These are phyloP conservation scores for Tachina lurida DNA, from an alignment of 2,888 invertebrate species.

Conservation along the genomic window DNA sequence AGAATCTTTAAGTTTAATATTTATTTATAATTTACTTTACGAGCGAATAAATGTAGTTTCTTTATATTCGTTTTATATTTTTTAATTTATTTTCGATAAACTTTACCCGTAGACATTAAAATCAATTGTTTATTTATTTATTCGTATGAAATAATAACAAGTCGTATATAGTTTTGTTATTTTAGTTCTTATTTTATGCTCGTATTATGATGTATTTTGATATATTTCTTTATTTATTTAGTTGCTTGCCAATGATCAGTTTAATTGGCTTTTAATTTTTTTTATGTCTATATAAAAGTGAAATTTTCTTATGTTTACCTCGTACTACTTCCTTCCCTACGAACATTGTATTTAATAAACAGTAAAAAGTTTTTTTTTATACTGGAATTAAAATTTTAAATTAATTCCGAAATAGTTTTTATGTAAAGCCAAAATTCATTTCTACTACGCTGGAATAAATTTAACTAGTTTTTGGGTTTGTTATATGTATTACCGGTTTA, in stretches of 20 bases:
- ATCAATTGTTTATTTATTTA: conserved; percentile 30
- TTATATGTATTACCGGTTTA: too few species aligned
- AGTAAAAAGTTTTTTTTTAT: too few species aligned
- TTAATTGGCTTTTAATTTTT: conserved; percentile 21
- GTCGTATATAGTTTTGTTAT: conserved; percentile 9
- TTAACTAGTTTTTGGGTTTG: too few species aligned
- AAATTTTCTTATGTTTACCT: conserved; percentile 1
- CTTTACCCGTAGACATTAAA: conserved; percentile 23
- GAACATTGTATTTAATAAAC: not conserved
- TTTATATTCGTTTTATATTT: not conserved
- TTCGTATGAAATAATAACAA: not conserved
- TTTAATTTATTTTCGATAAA: conserved; percentile 16
- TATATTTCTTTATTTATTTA: too few species aligned
- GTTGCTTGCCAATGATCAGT: conserved; percentile 22
- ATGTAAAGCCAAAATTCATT: too few species aligned
- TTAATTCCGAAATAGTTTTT: too few species aligned
- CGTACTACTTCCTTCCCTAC: not conserved
- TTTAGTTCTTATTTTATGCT: conserved; percentile 5
- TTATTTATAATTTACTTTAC: not conserved
- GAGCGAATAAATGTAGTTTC: not conserved
- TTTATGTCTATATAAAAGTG: conserved; percentile 2
- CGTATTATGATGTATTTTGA: not conserved
- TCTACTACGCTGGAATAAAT: too few species aligned
- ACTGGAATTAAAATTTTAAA: too few species aligned
- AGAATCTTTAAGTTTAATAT: not conserved